Evolutionary conservation across 2,113 vertebrate species (phyloP), one percentile per base, ranked within the genome.

Genomic region (Formicarius rufipectus): DNA sequence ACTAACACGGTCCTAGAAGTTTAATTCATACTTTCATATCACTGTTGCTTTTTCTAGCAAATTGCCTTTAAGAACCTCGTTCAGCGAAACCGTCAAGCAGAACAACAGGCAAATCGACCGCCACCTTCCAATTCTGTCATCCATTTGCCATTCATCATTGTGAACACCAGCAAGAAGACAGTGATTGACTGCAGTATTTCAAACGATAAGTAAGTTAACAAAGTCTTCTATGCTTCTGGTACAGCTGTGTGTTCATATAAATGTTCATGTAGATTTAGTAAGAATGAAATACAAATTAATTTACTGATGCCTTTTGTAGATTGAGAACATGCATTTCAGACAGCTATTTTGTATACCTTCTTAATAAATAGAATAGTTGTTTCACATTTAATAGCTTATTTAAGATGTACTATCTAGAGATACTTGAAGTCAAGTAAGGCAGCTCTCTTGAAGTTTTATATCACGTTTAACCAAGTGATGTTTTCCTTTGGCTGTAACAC

Each of bases 161-260:
- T 99, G 92, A 99, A 99, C 98, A 99, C 99, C 99, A 99, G 99
- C 99, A 99, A 99, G 98, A 99, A 99, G 97, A 99, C 99, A 0
- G 99, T 99, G 97, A 99, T 99, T 10, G 99, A 99, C 98, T 99
- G 99, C 98, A 99, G 99, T 98, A 99, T 99, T 98, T 99, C 99
- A 84, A 99, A 99, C 47, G 99, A 99, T 98, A 99, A 99, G 99
- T 99, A 98, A 52, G 98, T 98, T 63, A 49, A 44, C 12, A 7
- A 33, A 74, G 31, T 30, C 89, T 93, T 50, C 33, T 55, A 0
- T 59, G 6, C 24, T 74, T 91, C 49, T 76, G 31, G 25, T 64
- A 28, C 21, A 72, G 9, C 25, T 50, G 2, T 17, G 49, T 58
- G 14, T 68, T 93, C 4, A 7, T 83, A 5, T 22, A 63, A 62